Evolutionary conservation across 1,140 invertebrate species (phyloP), one percentile per base, ranked within the genome.

Genomic region (Halesus radiatus): DNA sequence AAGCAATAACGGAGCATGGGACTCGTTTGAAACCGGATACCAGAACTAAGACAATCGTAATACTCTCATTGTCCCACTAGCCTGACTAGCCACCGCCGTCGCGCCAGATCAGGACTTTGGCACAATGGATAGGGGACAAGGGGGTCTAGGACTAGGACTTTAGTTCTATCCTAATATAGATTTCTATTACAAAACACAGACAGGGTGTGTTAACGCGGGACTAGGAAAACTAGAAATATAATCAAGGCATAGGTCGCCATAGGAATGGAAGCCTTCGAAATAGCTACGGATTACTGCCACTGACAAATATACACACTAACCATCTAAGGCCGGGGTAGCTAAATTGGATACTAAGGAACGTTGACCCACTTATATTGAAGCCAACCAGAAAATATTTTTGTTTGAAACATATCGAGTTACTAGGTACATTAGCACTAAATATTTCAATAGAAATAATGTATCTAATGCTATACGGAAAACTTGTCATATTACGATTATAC

Each of bases 11-110:
- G 75, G 75, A 32, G 58, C 75, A 74, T 29, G 70, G 60, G 75
- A 66, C 56, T 58, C 20, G 75, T 52, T 56, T 50, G 75, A 77
- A 77, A 77, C 75, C 75, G 75, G 75, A 64, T 66, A 66, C 75
- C 18, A 77, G 29, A 64, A 64, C 16, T 50, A 58, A 60, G 74
- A 76, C 50, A 78, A 53, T 70, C 22, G 56, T 78, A 45, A 76
- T 45, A 68, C 76, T 68, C 62, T 78, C 76, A 68, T 78, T 78
- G 76, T 78, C 76, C 64, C 50, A n/a, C n/a, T n/a, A n/a, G n/a
- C n/a, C n/a, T n/a, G n/a, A 70, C 62, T 70, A 58, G 60, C 26
- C 76, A 45, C n/a, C 74, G 32, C 6, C 66, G 66, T 8, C 37
- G 37, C 66, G 37, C 66, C 32, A n/a, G 7, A 18, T n/a, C 66